phyloP scores from a whole-genome alignment of 2,113 vertebrate genomes.

The Tiliqua scincoides region DNA sequence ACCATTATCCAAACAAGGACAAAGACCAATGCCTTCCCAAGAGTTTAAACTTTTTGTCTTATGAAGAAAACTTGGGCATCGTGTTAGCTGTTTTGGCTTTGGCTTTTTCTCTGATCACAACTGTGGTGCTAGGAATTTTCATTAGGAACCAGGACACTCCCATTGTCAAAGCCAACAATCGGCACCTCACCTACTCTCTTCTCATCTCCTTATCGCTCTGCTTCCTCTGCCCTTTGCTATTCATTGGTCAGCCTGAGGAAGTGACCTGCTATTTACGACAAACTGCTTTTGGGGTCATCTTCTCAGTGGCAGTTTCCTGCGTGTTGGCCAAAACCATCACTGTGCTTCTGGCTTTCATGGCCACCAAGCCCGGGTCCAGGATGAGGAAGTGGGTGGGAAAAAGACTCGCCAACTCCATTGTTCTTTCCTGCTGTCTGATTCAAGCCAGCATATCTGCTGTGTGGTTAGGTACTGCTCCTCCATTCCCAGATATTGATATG shows the following conservation, averaged over 20 bases:
- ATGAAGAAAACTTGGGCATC: neutral
- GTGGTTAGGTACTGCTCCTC: neutral
- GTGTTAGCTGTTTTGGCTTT: neutral
- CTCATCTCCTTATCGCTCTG: neutral
- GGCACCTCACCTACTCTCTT: neutral
- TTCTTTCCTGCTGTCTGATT: neutral
- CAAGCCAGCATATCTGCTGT: neutral
- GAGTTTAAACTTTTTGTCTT: neutral
- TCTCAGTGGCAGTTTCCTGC: no score
- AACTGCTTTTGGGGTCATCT: no score
- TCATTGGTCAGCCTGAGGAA: neutral
- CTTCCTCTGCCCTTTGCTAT: neutral
- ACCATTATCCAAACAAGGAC: neutral
- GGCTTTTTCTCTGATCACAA: neutral
- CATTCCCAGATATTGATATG: neutral
- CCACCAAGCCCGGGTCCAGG: neutral
- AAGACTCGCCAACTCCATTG: neutral
- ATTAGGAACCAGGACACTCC: neutral
- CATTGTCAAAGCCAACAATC: neutral
- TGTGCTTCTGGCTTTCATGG: neutral
- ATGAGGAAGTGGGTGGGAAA: neutral
- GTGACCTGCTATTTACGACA: neutral
- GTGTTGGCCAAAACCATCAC: no score
- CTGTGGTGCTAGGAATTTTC: neutral
- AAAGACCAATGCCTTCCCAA: neutral